Evolutionary conservation across 2,888 invertebrate genomes (phyloP), one percentile per base, ranked within the genome.

Genomic region (Pocota personata): DNA sequence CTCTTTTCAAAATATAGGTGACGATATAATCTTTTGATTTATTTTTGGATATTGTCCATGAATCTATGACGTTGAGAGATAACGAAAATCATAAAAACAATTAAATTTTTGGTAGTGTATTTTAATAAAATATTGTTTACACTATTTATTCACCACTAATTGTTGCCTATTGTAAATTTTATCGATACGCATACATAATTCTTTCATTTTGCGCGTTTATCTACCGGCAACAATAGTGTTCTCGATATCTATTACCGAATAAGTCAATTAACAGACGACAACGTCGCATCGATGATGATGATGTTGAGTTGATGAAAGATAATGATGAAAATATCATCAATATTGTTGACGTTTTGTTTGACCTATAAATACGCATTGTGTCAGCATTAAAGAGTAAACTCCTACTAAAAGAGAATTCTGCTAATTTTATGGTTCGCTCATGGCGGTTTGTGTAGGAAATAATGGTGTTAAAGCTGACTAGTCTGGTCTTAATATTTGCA

Each of bases 171-270:
- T 46, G 62, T 62, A 32, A 4, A 19, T 46, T 14, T 24, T 62
- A 62, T 46, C 46, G 30, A 30, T 30, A 46, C 30, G 19, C 46
- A 46, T 19, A 64, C 27, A 46, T 30, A 46, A 46, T 43, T 37
- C 8, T 37, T 3, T 3, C 40, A 40, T 40, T 30, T 16, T 35
- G 46, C n/a, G 19, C 21, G 14, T 64, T 66, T 66, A 66, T 75
- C 75, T 50, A 32, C 10, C 30, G 27, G 19, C 21, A 1, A n/a
- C 35, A 27, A 43, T 19, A 10, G n/a, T 64, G 55, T 75, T 46
- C 5, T 24, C 37, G 58, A 72, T 64, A 73, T 62, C 73, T 66
- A 66, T 75, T 75, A 75, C 64, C 75, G 46, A 30, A 55, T 43
- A 66, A 75, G 66, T 75, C 75, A 75, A 75, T 75, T 64, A 75